Evolutionary conservation across 2,113 vertebrate genomes (phyloP).

Genomic region (Albula goreensis): DNA sequence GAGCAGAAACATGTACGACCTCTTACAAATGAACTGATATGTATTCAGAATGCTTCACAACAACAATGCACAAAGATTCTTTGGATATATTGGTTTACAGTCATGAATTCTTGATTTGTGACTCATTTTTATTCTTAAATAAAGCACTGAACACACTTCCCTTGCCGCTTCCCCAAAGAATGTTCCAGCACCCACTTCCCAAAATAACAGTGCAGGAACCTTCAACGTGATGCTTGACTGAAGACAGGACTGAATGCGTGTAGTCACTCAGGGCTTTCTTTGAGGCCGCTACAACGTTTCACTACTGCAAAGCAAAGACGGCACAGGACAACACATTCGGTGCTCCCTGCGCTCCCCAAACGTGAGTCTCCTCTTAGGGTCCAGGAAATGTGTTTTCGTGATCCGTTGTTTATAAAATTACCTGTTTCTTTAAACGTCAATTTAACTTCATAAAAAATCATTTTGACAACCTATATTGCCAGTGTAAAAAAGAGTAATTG

Average conservation of each 20-base stretch:
- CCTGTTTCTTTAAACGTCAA: constrained; percentile 18
- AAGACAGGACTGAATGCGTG: constrained; percentile 38
- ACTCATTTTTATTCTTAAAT: constrained; percentile 36
- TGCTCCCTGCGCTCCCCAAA: background rate
- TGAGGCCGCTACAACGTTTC: background rate
- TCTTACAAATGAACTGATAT: constrained; percentile 51
- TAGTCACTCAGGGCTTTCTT: constrained; percentile 27
- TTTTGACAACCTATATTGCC: constrained; percentile 42
- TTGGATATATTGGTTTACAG: constrained; percentile 66
- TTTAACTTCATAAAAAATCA: constrained; percentile 21
- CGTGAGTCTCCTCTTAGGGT: background rate
- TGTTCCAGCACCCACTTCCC: constrained; percentile 3
- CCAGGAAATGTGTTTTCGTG: constrained; percentile 25
- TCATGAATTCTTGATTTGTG: constrained; percentile 37
- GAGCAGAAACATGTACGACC: constrained; percentile 30
- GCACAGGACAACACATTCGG: constrained; percentile 23
- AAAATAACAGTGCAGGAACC: constrained; percentile 40
- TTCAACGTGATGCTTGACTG: constrained; percentile 45
- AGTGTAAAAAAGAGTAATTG: constrained; percentile 55
- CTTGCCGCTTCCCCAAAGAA: background rate
- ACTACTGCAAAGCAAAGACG: background rate
- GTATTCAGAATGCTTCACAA: constrained; percentile 49
- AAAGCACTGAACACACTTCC: constrained; percentile 18
- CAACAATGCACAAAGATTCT: constrained; percentile 58
- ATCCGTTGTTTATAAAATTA: constrained; percentile 34